Conservation (phyloP, 2,113 vertebrate genomes). For the Sylvietta virens region DNA sequence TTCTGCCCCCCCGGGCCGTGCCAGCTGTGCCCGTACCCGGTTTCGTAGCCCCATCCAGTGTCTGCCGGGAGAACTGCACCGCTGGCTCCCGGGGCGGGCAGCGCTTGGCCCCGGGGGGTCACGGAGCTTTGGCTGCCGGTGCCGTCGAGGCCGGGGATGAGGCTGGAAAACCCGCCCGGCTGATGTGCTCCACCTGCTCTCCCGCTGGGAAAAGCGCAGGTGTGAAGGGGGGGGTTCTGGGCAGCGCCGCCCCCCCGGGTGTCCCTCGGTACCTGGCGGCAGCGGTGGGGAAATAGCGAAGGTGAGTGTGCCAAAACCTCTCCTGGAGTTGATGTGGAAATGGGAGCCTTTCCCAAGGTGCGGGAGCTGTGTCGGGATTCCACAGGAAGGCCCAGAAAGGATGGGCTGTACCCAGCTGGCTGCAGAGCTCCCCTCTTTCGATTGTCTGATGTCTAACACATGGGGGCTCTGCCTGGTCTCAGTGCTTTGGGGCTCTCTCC, state of each 20-base stretch:
- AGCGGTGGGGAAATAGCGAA: accelerated
- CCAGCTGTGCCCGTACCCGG: neutral
- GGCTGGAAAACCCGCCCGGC: accelerated
- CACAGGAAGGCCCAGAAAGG: accelerated
- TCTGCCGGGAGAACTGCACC: conserved; percentile 23
- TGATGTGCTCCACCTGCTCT: neutral
- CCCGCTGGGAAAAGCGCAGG: accelerated
- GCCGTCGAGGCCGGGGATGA: neutral
- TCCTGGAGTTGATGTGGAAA: accelerated
- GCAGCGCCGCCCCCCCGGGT: neutral
- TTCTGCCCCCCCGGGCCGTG: neutral
- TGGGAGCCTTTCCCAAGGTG: no score
- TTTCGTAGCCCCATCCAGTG: conserved; percentile 50
- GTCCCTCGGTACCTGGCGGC: neutral
- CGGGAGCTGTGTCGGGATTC: accelerated
- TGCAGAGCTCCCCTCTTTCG: neutral
- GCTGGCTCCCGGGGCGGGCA: neutral
- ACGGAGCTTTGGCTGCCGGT: accelerated
- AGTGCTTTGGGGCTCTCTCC: neutral
- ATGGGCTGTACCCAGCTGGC: neutral
- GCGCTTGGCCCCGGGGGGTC: accelerated
- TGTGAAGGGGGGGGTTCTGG: no score
- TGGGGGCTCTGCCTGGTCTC: neutral
- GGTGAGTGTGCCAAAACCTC: neutral
- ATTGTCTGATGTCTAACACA: neutral